These are phyloP conservation scores for Chesias legatella DNA, from an alignment of 2,888 invertebrate genomes.

Conservation along the genomic window DNA sequence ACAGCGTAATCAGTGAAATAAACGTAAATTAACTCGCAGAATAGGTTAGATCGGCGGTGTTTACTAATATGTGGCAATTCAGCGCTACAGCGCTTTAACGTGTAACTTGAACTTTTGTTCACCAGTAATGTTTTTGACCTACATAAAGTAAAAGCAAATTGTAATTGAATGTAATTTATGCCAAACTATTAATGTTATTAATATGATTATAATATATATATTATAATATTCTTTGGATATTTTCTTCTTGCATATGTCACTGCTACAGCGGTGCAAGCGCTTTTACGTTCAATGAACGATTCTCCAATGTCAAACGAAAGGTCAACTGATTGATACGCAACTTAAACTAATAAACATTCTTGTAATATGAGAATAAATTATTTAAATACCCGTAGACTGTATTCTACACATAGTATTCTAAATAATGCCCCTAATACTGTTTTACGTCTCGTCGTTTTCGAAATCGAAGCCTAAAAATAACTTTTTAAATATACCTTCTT, in stretches of 20 bases:
- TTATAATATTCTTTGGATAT: too few species aligned
- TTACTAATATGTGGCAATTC: constrained; percentile 43
- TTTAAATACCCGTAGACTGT: too few species aligned
- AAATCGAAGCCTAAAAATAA: too few species aligned
- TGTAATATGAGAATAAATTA: background rate
- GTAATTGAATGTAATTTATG: too few species aligned
- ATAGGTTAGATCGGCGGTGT: constrained; percentile 54
- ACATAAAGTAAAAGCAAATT: too few species aligned
- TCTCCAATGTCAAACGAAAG: constrained; percentile 72
- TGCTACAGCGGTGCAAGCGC: constrained; percentile 39
- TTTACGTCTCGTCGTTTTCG: too few species aligned
- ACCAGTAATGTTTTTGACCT: too few species aligned
- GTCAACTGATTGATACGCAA: constrained; percentile 48
- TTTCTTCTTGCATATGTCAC: too few species aligned
- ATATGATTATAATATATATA: too few species aligned
- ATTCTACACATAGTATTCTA: too few species aligned
- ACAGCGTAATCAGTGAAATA: constrained; percentile 20
- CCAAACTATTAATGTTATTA: too few species aligned
- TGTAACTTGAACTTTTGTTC: background rate
- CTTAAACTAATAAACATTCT: constrained; percentile 1
- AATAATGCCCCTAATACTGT: background rate
- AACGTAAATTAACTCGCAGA: constrained; percentile 22
- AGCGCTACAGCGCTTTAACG: constrained; percentile 47
- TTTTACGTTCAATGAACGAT: constrained; percentile 33
- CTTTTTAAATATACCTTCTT: too few species aligned